Base-by-base conservation (phyloP, 2,888 invertebrate genomes). In the Callyntrura sp. region DNA sequence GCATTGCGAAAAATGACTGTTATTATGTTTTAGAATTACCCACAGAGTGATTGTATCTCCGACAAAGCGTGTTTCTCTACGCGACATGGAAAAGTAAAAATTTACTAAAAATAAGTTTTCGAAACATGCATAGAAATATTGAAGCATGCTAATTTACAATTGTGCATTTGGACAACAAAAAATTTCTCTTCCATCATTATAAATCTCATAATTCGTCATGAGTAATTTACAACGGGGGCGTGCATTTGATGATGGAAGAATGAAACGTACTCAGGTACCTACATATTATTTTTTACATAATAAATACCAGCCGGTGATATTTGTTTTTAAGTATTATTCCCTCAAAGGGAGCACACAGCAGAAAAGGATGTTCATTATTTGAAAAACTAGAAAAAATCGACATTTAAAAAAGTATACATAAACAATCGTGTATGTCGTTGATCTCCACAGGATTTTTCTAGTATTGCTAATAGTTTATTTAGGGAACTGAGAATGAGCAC, bases 391-490 rank as follows among this genome's bases (percentile, higher is more conserved):
- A 14, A 82, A 11, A 73, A 48, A 65, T 82, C 51, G 68, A 83
- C 65, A 83, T 83, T 68, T 83, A 48, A 83, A 68, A 83, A 79
- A 68, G 68, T 43, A 68, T 51, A 28, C 25, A n/a, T 25, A 65
- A 25, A 23, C 45, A 23, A 68, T 65, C 65, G 43, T 68, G 68
- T 28, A 65, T 45, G 45, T 83, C 35, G 35, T 83, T 83, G 57
- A 62, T 81, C 79, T 12, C 79, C 79, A 8, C 60, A 81, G 45
- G 81, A 62, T 68, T 83, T 28, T 17, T 43, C 65, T 68, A 83
- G 48, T 83, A 65, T 68, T 68, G 68, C 23, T 60, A 83, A 81
- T 45, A 81, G 43, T 60, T 81, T 62, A 83, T 83, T 83, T 51
- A 51, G 68, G 35, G 65, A 68, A 51, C 51, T 51, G 14, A 43